Base-by-base conservation (phyloP, 2,797 vertebrate species). In the Austrolebias charrua region DNA sequence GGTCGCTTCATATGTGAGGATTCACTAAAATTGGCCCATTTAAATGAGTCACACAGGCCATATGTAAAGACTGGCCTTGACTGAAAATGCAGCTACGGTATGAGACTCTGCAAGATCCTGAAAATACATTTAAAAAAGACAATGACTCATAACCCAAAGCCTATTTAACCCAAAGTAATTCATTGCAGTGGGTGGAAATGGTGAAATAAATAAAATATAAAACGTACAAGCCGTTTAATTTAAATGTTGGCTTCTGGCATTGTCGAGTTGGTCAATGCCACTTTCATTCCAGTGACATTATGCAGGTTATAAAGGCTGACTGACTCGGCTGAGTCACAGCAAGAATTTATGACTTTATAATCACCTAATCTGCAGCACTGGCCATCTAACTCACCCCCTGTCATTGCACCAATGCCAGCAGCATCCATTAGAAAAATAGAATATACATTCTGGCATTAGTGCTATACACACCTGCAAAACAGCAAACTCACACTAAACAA, bases 271-370 rank as follows among this genome's bases (percentile, higher is more conserved):
- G 28, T 33, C 28, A 10, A 11, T 14, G 43, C 10, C 10, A 31
- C 6, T 18, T 33, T 5, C 43, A 18, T 59, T 31, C 1, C 1
- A 3, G 4, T 38, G 14, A 24, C 51, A 54, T n/a, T 54, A 40
- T 31, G 8, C 6, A 35, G 43, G 24, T 45, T 54, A 44, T 46
- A 53, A 46, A 63, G 33, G 16, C 9, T 2, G 16, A 11, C 11
- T 24, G 1, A 38, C 24, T 45, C 1, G 3, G 28, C 28, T 16
- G 33, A 40, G 52, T 48, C 18, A 24, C 33, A 24, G 35, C 58
- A 42, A 42, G 5, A 60, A 50, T 50, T 60, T 18, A 60, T 42
- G 31, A n/a, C 45, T 60, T 9, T 46, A 16, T 46, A 54, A 63
- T 38, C 14, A 16, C 15, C 31, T 24, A 19, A 63, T 63, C 31